Evolutionary conservation across 2,113 vertebrate genomes (phyloP).

Genomic region (Suncus etruscus): DNA sequence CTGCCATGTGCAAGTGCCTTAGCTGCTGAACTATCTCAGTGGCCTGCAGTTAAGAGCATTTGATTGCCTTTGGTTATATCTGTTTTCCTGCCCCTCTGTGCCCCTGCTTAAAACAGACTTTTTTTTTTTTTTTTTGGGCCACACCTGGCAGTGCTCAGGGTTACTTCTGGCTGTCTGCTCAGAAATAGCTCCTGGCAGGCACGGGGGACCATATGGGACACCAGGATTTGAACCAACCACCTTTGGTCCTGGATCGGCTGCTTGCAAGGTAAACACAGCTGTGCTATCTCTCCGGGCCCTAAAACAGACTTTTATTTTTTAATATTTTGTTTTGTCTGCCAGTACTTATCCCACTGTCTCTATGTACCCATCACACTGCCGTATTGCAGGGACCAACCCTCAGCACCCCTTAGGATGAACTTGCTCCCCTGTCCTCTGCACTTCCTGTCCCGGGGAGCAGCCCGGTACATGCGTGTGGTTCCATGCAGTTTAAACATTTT

Average conservation of each 20-base stretch:
- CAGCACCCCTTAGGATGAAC: neutral
- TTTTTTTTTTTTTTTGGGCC: neutral
- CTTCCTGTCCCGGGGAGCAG: neutral
- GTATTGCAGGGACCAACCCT: neutral
- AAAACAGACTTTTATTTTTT: slow-evolving; percentile 28
- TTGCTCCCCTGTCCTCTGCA: neutral
- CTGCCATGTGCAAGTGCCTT: no score
- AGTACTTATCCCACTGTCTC: neutral
- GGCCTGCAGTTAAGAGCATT: neutral
- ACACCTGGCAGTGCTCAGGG: no score
- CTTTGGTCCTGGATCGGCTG: no score
- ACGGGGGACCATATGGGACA: no score
- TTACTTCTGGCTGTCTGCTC: no score
- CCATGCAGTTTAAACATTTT: slow-evolving; percentile 8
- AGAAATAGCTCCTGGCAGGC: no score
- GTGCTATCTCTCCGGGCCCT: neutral
- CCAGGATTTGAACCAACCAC: no score
- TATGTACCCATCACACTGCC: neutral
- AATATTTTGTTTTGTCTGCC: neutral
- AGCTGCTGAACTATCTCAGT: no score
- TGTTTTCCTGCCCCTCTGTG: neutral
- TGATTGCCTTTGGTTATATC: slow-evolving; percentile 3
- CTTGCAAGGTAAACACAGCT: neutral
- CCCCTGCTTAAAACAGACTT: neutral
- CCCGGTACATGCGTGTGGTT: slow-evolving; percentile 1